phyloP scores from a whole-genome alignment of 2,888 invertebrate species.

The Meta bourneti region DNA sequence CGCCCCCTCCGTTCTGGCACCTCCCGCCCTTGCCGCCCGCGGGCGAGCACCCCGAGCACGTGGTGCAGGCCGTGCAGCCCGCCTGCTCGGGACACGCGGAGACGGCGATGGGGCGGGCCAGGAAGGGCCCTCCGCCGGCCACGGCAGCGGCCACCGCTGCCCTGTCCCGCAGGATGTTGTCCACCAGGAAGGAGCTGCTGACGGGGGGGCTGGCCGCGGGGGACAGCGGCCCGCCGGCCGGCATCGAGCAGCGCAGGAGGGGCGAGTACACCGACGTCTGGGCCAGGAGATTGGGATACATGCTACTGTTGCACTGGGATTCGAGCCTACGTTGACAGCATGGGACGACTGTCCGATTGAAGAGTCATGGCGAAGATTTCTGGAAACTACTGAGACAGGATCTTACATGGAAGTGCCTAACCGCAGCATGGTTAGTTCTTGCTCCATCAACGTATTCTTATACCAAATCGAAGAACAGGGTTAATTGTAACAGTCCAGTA shows the following conservation, averaged over 20 bases:
- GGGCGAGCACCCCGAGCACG: conserved; percentile 59
- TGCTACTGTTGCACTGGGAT: conserved; percentile 14
- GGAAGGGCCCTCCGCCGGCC: conserved; percentile 62
- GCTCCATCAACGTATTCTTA: too few relatives aligned
- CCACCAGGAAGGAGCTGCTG: conserved; percentile 76
- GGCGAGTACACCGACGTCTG: conserved; percentile 73
- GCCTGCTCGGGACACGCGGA: conserved; percentile 62
- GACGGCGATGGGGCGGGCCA: conserved; percentile 76
- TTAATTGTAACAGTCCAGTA: too few relatives aligned
- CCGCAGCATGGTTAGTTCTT: too few relatives aligned
- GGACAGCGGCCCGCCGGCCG: conserved; percentile 53
- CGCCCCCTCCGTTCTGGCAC: conserved; percentile 53
- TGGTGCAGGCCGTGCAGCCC: conserved; percentile 62
- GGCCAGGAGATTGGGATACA: conserved; percentile 73
- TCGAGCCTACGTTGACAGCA: not conserved
- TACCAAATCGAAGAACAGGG: too few relatives aligned
- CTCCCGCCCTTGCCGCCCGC: conserved; percentile 17
- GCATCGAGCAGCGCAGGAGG: conserved; percentile 62
- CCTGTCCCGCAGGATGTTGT: conserved; percentile 77
- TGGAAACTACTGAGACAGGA: too few relatives aligned
- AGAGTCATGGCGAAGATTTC: conserved; percentile 14
- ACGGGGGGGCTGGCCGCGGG: conserved; percentile 68
- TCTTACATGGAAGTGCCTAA: too few relatives aligned
- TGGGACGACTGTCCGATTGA: not conserved
- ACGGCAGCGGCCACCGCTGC: conserved; percentile 70